A percentile compares a stretch with the other conserved stretches of the same genome.
These are phyloP conservation scores for Microtus ochrogaster DNA, from an alignment of 2,113 vertebrate genomes.

Conservation along the genomic window DNA sequence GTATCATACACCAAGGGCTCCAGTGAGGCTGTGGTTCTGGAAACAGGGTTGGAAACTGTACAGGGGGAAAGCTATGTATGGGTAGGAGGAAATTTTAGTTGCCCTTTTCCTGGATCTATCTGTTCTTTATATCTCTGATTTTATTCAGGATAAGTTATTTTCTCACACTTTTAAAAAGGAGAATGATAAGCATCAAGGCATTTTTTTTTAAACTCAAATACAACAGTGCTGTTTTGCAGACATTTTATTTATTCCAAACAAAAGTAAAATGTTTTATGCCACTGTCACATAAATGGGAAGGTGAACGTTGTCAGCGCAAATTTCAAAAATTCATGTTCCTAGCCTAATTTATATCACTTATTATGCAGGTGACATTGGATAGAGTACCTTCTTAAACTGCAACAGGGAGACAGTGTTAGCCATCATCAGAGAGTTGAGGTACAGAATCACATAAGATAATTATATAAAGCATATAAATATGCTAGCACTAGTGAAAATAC, in stretches of 20 bases:
- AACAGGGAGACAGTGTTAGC: neutral
- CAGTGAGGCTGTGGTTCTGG: neutral
- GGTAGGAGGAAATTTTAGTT: neutral
- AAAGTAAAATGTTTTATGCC: neutral
- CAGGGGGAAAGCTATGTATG: neutral
- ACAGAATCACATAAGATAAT: neutral
- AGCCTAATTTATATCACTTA: neutral
- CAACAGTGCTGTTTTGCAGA: neutral
- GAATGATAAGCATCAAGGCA: neutral
- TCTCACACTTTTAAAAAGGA: neutral
- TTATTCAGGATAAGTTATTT: neutral
- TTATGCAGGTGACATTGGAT: neutral
- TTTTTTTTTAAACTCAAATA: neutral
- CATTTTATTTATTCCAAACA: neutral
- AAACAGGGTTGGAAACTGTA: neutral
- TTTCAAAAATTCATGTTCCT: neutral
- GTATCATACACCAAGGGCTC: neutral
- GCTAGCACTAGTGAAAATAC: neutral
- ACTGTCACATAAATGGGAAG: neutral
- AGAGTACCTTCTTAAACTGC: neutral
- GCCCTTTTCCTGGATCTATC: neutral
- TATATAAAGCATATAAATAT: neutral
- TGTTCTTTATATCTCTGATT: neutral
- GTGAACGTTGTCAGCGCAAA: neutral
- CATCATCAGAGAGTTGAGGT: neutral